Base-by-base conservation (phyloP, 23 tunicate species). In the Corella eumyota region DNA sequence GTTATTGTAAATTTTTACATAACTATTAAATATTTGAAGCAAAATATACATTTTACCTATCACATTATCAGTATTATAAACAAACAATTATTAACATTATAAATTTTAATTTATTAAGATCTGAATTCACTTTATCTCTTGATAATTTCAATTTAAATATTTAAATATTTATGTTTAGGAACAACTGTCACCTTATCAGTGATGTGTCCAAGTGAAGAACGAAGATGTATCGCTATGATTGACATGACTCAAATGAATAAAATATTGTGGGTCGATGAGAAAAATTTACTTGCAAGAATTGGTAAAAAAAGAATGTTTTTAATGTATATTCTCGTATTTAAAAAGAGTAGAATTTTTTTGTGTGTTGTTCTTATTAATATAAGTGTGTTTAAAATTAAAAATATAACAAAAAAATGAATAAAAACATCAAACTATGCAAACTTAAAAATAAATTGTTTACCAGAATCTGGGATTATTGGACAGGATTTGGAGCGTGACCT, bases 191-290 rank as follows among this genome's bases (percentile, higher is more conserved):
- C 96, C 33, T 48, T 64, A 17, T 61, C 96, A 7, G 36, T 88
- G 23, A 62, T 62, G 0, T 88, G 96, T 65, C 96, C 96, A 30
- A 81, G 71, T 28, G 50, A 88, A 56, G 96, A 88, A 47, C 28
- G 40, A 13, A 37, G 96, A 34, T 72, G 81, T 35, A 75, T 88
- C 28, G 88, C 77, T 17, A 45, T 63, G 3, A 81, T 88, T 53
- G 96, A 88, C 50, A 88, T 72, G 81, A 88, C 96, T 6, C 96
- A 88, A 44, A 88, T 88, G 96, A 88, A 77, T 58, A 67, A 73
- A 33, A 88, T 88, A 21, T 52, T 88, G 30, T 88, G 96, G 96
- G 96, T 88, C 24, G 96, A 88, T 56, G 96, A 88, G 32, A 88
- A 88, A 44, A 88, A 88, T 79, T 57, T 88, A 1, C 62, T 88